phyloP scores from a whole-genome alignment of 2,888 invertebrate genomes.

The Chloromyia formosa region DNA sequence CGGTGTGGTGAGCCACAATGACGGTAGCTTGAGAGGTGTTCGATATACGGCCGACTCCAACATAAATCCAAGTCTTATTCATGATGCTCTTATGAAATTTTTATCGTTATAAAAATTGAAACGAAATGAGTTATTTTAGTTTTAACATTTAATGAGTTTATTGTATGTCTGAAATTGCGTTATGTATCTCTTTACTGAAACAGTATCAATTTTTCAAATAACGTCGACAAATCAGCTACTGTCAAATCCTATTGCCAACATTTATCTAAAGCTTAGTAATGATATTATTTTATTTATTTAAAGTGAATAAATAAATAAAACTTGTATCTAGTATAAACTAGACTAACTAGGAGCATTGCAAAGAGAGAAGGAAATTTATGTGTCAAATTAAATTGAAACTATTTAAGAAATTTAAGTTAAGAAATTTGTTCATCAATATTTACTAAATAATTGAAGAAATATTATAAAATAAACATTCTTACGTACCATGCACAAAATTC shows the following conservation, averaged over 20 bases:
- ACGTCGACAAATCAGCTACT: not conserved
- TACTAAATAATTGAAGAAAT: no score
- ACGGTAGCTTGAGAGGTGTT: constrained; percentile 84
- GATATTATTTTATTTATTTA: constrained; percentile 34
- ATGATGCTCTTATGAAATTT: constrained; percentile 91
- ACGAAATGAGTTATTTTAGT: not conserved
- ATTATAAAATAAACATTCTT: constrained; percentile 19
- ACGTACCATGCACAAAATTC: constrained; percentile 22
- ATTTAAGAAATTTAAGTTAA: constrained; percentile 12
- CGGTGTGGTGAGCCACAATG: constrained; percentile 86
- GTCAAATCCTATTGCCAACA: no score
- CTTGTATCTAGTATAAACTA: constrained; percentile 49
- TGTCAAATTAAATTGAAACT: constrained; percentile 11
- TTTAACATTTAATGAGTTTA: not conserved
- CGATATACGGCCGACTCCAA: constrained; percentile 89
- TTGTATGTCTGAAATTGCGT: not conserved
- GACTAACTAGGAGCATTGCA: constrained; percentile 40
- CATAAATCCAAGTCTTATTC: constrained; percentile 85
- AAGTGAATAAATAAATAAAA: constrained; percentile 42
- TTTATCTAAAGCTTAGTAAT: not conserved
- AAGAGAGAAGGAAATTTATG: not conserved
- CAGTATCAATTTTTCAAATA: not conserved
- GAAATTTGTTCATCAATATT: constrained; percentile 8
- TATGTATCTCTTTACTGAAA: not conserved
- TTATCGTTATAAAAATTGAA: constrained; percentile 69